phyloP scores from a whole-genome alignment of 2,113 vertebrate species.

The Phrynocephalus versicolor region DNA sequence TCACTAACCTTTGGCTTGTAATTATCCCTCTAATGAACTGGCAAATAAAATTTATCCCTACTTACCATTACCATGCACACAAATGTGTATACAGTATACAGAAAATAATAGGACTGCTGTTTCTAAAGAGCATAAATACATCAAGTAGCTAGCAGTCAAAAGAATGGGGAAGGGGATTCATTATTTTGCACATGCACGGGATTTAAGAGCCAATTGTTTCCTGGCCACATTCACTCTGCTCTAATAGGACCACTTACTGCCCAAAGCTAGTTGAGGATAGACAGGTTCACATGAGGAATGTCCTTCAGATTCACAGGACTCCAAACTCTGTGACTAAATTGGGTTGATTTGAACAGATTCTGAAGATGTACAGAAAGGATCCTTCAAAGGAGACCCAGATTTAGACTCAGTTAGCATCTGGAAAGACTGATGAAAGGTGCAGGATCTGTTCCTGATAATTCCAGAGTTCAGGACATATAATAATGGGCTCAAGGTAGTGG shows the following conservation, averaged over 20 bases:
- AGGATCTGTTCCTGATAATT: too few relatives aligned
- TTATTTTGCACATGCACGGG: background rate
- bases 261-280: background rate
- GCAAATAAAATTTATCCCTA: background rate
- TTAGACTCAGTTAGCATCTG: too few relatives aligned
- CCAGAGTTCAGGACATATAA: too few relatives aligned
- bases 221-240: background rate
- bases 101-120: background rate
- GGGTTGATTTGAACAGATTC: too few relatives aligned
- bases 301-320: background rate
- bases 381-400: too few relatives aligned
- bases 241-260: too few relatives aligned
- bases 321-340: too few relatives aligned
- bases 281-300: background rate
- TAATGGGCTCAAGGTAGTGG: too few relatives aligned
- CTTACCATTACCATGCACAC: background rate
- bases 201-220: background rate
- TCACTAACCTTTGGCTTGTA: background rate
- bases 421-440: too few relatives aligned
- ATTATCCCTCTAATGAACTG: constrained; percentile 18
- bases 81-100: background rate
- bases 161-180: background rate
- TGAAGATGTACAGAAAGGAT: background rate
- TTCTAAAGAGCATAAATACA: background rate
- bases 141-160: background rate